Base-by-base conservation (phyloP, 2,888 invertebrate genomes). In the Torymus aiolomorphi region DNA sequence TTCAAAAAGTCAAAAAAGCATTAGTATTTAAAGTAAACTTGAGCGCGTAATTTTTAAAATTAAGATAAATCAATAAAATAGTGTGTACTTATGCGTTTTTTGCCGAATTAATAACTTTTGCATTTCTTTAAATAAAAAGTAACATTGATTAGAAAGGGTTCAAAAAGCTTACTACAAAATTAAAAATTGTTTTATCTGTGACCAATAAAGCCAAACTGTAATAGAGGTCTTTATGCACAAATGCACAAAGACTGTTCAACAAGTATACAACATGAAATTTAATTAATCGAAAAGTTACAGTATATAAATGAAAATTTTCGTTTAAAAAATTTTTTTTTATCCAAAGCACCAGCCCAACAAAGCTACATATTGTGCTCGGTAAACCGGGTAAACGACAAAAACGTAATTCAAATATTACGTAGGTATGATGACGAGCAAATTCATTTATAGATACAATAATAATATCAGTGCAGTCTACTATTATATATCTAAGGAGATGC, bases 141-240 rank as follows among this genome's bases (percentile, higher is more conserved):
- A 73, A 20, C 11, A 14, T 56, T n/a, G 24, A 56, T 16, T 31
- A 62, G 10, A 20, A 73, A 54, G 14, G 3, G 52, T 63, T 66
- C 24, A 65, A 13, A 63, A 77, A 63, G 63, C 13, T 76, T 69
- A 5, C 54, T 76, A 54, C 62, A 69, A 76, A 62, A 54, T 12
- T 59, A 75, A n/a, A 59, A 3, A 31, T 59, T 52, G n/a, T 57
- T 51, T 13, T 57, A 49, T 57, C 18, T 57, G 42, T 65, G 18
- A 65, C 16, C 16, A 57, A 57, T 57, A 57, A 20, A 65, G 57
- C 49, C 49, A 65, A 57, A 8, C 49, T 57, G 14, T 10, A 54
- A 18, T 16, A 49, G n/a, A 56, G 14, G 11, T 49, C 16, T 56
- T 63, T 31, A 49, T 24, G 56, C 54, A 73, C 42, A 56, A 65